These are phyloP conservation scores for Anarsia innoxiella DNA, from an alignment of 2,888 invertebrate genomes.

Conservation along the genomic window DNA sequence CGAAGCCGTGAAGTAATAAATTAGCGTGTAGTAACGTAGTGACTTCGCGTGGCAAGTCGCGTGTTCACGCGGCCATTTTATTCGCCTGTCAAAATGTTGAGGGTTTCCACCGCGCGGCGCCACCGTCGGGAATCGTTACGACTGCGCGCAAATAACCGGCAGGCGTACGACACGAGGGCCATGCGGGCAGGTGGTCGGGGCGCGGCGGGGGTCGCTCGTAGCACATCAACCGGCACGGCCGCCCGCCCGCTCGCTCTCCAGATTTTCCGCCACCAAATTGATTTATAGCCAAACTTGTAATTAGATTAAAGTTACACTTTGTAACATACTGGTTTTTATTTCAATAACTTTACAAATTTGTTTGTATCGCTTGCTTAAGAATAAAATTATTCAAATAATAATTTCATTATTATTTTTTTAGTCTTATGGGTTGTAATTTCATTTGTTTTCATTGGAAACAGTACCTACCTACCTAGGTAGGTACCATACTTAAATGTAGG, in stretches of 20 bases:
- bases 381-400: background rate
- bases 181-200: constrained; percentile 16
- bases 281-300: constrained; percentile 68
- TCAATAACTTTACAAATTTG: constrained; percentile 18
- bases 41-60: constrained; percentile 61
- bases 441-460: too few species aligned
- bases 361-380: constrained; percentile 10
- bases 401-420: too few species aligned
- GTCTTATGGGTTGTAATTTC: too few species aligned
- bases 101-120: constrained; percentile 51
- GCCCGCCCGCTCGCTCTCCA: constrained; percentile 17
- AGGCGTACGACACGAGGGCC: constrained; percentile 10
- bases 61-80: constrained; percentile 71
- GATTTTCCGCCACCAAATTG: constrained; percentile 50
- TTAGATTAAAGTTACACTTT: constrained; percentile 57
- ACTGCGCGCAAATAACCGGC: constrained; percentile 58
- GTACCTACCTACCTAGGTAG: too few species aligned
- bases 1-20: constrained; percentile 52
- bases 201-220: constrained; percentile 12
- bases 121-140: constrained; percentile 49
- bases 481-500: too few species aligned
- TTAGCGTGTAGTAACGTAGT: constrained; percentile 56
- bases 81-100: constrained; percentile 58
- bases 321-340: constrained; percentile 32
- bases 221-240: background rate